Evolutionary conservation across 2,888 invertebrate genomes (phyloP).

Genomic region (Hirtodrosophila duncani): DNA sequence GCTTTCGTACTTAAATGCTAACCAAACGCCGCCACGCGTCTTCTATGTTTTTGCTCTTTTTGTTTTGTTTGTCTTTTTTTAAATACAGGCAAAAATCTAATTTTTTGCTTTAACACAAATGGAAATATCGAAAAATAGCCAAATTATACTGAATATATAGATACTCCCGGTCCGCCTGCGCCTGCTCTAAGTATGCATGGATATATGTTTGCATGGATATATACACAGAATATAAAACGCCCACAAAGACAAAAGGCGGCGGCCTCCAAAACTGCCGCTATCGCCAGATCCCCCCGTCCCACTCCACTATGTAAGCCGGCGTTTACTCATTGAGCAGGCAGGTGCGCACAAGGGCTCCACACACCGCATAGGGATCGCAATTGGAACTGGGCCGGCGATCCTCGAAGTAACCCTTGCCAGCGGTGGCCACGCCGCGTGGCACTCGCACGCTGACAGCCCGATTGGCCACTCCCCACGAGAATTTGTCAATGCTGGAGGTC

Average conservation of each 20-base stretch:
- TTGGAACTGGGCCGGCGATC: conserved; percentile 87
- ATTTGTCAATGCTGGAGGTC: conserved; percentile 83
- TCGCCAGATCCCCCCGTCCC: conserved; percentile 19
- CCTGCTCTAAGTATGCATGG: conserved; percentile 16
- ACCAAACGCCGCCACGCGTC: conserved; percentile 14
- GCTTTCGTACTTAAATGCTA: conserved; percentile 50
- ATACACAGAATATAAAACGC: conserved; percentile 23
- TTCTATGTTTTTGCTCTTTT: conserved; percentile 7
- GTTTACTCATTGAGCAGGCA: conserved; percentile 69
- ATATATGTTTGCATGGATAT: conserved; percentile 11
- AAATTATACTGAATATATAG: conserved; percentile 17
- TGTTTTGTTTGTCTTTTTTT: conserved; percentile 57
- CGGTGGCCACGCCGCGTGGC: conserved; percentile 84
- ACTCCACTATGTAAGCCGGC: not conserved
- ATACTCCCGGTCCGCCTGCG: conserved; percentile 1
- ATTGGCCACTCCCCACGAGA: conserved; percentile 84
- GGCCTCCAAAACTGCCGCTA: too few species aligned
- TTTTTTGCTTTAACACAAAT: conserved; percentile 18
- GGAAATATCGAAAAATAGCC: conserved; percentile 12
- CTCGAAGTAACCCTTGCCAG: conserved; percentile 87
- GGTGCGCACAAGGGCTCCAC: conserved; percentile 82
- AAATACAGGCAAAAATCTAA: conserved; percentile 29
- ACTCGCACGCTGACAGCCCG: conserved; percentile 86
- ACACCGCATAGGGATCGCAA: conserved; percentile 85
- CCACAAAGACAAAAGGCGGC: too few species aligned